A percentile compares a stretch with the other conserved stretches of the same genome.
These are phyloP conservation scores for Sialis fuliginosa DNA, from an alignment of 2,888 invertebrate genomes.

Conservation along the genomic window DNA sequence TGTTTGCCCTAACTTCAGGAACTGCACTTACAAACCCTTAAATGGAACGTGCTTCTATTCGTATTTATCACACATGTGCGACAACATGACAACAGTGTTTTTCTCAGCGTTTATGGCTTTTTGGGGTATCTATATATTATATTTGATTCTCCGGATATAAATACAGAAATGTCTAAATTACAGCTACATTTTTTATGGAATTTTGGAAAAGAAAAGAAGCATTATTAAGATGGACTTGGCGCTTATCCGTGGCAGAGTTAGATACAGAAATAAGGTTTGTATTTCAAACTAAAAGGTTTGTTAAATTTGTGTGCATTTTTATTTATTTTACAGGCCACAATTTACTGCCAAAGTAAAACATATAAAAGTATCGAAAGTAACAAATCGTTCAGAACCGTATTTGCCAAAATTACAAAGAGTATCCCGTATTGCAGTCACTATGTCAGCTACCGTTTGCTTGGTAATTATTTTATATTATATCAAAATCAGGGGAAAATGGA, in stretches of 20 bases:
- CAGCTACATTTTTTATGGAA: conserved; percentile 7
- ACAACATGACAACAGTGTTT: conserved; percentile 16
- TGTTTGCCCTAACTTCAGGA: conserved; percentile 25
- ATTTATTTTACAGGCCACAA: no score
- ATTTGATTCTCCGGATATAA: no score
- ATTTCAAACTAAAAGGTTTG: conserved; percentile 7
- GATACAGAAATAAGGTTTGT: conserved; percentile 5
- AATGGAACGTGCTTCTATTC: conserved; percentile 32
- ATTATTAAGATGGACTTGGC: conserved; percentile 14
- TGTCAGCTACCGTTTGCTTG: no score
- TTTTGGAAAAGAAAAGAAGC: conserved; percentile 12
- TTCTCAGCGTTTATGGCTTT: conserved; percentile 19
- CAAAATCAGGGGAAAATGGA: no score
- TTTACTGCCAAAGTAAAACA: no score
- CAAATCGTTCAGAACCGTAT: no score
- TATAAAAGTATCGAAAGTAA: no score
- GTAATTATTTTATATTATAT: no score
- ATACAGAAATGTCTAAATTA: no score
- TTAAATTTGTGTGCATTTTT: no score
- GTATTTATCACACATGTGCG: conserved; percentile 23
- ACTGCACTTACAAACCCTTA: conserved; percentile 31
- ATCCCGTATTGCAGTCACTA: no score
- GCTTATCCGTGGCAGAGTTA: conserved; percentile 9
- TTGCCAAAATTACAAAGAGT: no score
- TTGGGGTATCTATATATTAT: conserved; percentile 16